These are phyloP conservation scores for Numida meleagris DNA, from an alignment of 2,113 vertebrate genomes.

Conservation along the genomic window DNA sequence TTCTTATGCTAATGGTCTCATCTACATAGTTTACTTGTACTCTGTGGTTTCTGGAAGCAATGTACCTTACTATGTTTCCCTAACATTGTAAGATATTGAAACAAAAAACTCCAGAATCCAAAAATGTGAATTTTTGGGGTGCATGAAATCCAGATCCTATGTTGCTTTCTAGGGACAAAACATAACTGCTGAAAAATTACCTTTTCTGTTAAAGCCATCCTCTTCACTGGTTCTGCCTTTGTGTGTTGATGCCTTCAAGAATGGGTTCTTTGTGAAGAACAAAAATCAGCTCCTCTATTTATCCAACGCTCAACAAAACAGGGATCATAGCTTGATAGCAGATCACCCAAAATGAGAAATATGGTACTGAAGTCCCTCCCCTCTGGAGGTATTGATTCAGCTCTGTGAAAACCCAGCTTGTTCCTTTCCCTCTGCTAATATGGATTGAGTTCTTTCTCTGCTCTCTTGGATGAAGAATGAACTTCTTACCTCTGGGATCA, in stretches of 20 bases:
- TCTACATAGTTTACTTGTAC: background rate
- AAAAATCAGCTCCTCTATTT: background rate
- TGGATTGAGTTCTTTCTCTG: background rate
- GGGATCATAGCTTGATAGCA: background rate
- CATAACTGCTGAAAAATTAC: background rate
- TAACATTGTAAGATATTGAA: background rate
- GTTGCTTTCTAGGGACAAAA: background rate
- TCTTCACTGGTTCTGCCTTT: background rate
- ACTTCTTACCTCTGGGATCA: background rate
- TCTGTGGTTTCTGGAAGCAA: background rate
- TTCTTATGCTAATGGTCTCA: background rate
- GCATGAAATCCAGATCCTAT: background rate
- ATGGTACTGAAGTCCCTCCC: background rate
- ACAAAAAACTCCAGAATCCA: rapidly evolving
- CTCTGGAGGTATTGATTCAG: background rate
- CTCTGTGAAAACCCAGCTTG: background rate
- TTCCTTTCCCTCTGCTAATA: background rate
- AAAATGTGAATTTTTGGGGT: background rate
- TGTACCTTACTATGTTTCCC: background rate
- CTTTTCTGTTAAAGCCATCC: background rate
- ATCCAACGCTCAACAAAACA: background rate
- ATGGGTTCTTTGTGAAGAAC: background rate
- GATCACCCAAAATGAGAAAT: background rate
- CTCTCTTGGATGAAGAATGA: background rate
- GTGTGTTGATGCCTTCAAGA: background rate